Percentiles rank a stretch among this genome's conserved stretches.
Evolutionary conservation across 2,113 vertebrate genomes (phyloP).

Genomic region (Ancistrus triradiatus): DNA sequence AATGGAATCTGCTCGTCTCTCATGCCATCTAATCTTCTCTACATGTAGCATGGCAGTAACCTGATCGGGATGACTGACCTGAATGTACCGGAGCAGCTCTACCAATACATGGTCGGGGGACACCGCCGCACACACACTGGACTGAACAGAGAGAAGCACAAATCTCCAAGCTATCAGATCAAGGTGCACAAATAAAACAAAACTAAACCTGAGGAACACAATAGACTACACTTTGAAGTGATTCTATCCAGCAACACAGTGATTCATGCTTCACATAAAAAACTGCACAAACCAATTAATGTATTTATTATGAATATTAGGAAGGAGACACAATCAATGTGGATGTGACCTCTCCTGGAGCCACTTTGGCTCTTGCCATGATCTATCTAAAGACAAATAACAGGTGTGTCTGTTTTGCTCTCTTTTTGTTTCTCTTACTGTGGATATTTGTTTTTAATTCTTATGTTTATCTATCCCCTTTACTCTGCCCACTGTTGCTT

Average conservation of each 20-base stretch:
- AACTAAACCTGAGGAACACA: neutral
- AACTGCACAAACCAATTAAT: no score
- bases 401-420: slow-evolving; percentile 61
- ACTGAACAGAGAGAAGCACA: slow-evolving; percentile 89
- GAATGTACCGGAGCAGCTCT: slow-evolving; percentile 94
- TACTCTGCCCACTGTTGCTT: no score
- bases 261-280: no score
- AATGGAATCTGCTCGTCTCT: no score
- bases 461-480: no score
- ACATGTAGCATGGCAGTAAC: slow-evolving; percentile 88
- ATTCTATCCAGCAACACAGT: no score
- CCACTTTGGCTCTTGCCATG: slow-evolving; percentile 94
- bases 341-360: slow-evolving; percentile 94
- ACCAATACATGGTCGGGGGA: slow-evolving; percentile 99
- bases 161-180: slow-evolving; percentile 96
- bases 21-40: neutral
- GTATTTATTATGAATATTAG: slow-evolving; percentile 62
- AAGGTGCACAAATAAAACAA: slow-evolving; percentile 68
- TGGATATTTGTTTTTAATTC: neutral
- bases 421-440: neutral
- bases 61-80: slow-evolving; percentile 96
- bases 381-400: slow-evolving; percentile 99
- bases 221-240: neutral
- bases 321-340: slow-evolving; percentile 97
- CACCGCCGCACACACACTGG: slow-evolving; percentile 85